Conservation (phyloP, 2,888 invertebrate species). For the Noctuana brunneofusca region DNA sequence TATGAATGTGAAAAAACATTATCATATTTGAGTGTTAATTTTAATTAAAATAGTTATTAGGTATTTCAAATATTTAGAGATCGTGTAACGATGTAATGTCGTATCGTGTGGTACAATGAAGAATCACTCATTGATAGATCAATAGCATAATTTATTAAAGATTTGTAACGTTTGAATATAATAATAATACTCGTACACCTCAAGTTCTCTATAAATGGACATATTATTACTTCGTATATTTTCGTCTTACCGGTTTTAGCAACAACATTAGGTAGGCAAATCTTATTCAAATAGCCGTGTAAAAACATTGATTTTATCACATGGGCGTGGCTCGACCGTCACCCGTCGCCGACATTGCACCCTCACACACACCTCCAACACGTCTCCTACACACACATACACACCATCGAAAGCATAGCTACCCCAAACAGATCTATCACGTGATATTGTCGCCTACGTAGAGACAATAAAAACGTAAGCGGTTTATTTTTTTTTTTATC, state of each 20-base stretch:
- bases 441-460: conserved; percentile 57
- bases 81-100: too few species aligned
- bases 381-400: conserved; percentile 48
- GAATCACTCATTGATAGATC: background rate
- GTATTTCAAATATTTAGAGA: too few species aligned
- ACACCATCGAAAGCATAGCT: conserved; percentile 45
- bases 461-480: conserved; percentile 73
- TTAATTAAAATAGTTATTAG: too few species aligned
- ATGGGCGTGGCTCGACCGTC: conserved; percentile 69
- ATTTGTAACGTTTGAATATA: too few species aligned
- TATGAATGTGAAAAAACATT: background rate
- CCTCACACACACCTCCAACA: conserved; percentile 51
- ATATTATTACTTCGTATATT: background rate
- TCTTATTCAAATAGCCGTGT: conserved; percentile 18
- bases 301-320: conserved; percentile 49
- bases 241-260: conserved; percentile 1
- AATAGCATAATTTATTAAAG: background rate
- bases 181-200: too few species aligned
- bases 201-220: background rate
- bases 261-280: background rate
- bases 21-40: too few species aligned
- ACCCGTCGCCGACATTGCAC: conserved; percentile 64
- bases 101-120: too few species aligned
- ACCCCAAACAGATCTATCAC: conserved; percentile 52
- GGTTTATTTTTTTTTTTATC: conserved; percentile 73